Evolutionary conservation across 1,140 invertebrate genomes (phyloP), one percentile per base, ranked within the genome.

Genomic region (Hylyphantes graminicola): DNA sequence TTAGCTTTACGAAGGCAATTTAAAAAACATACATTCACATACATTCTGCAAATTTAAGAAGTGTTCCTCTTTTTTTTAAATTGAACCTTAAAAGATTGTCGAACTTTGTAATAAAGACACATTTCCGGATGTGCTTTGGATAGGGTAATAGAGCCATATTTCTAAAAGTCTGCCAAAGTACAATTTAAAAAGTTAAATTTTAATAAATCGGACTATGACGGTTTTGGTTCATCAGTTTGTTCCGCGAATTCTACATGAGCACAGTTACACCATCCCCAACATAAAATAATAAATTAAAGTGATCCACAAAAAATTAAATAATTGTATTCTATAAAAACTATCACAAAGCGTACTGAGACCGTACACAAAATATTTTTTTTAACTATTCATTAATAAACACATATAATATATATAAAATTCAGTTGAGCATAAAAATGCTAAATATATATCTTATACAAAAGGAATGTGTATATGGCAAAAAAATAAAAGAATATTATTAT

Each of bases 241-340:
- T 35, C 5, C 35, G 35, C 35, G 1, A 35, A 2, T 35, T 35
- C 35, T 35, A 35, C 5, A 35, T 35, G 35, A 35, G 35, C 35
- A 35, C 35, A 35, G 35, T 35, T 35, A 35, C 35, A 35, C 19
- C 21, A 64, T 73, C 57, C 57, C 68, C 59, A 53, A 72, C 53
- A 80, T 5, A 70, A 78, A 63, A 81, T 57, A 81, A 81, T 81
- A 73, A 81, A 81, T 81, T 72, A 72, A 81, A 15, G 50, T 73
- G 51, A 57, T 50, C 50, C 67, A 78, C 59, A 67, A 50, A 63
- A 63, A 78, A 78, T 50, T 50, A 65, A 53, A 78, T 63, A 65
- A 13, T 17, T 74, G 9, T 74, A 21, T 74, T 54, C 63, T 78
- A 55, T 35, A 73, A 67, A 59, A 78, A 67, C 76, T 67, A 78